Percentiles rank a stretch among this genome's conserved stretches.
Evolutionary conservation across 2,113 vertebrate genomes (phyloP).

Genomic region (Geothlypis trichas): DNA sequence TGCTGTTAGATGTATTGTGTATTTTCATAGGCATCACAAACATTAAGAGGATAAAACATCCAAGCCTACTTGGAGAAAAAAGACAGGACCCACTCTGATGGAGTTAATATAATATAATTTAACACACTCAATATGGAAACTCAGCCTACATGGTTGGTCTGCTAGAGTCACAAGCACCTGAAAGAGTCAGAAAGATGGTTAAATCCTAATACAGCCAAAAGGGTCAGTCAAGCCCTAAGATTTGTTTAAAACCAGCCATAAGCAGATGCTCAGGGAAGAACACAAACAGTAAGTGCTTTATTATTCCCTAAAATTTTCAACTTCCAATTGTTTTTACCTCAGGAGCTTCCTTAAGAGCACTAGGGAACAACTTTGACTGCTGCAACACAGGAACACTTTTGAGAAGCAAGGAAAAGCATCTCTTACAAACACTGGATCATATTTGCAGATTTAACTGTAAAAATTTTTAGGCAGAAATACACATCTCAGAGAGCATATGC

Average conservation of each 20-base stretch:
- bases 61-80: not conserved
- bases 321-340: not conserved
- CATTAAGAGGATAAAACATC: not conserved
- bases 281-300: not conserved
- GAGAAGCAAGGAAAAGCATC: not conserved
- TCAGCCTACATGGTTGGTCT: not conserved
- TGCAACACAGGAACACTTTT: not conserved
- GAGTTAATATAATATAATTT: not conserved
- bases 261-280: not conserved
- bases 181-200: not conserved
- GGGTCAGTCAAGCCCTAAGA: not conserved
- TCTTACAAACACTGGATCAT: not conserved
- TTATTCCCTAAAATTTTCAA: not conserved
- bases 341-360: not conserved
- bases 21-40: not conserved
- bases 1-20: not conserved
- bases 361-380: not conserved
- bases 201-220: not conserved
- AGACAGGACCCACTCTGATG: not conserved
- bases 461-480: not conserved
- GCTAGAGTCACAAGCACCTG: not conserved
- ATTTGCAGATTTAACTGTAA: not conserved
- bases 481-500: not conserved
- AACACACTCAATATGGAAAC: not conserved
- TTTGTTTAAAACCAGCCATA: not conserved